Conservation (phyloP, 2,113 vertebrate species). For the Notothenia rossii region DNA sequence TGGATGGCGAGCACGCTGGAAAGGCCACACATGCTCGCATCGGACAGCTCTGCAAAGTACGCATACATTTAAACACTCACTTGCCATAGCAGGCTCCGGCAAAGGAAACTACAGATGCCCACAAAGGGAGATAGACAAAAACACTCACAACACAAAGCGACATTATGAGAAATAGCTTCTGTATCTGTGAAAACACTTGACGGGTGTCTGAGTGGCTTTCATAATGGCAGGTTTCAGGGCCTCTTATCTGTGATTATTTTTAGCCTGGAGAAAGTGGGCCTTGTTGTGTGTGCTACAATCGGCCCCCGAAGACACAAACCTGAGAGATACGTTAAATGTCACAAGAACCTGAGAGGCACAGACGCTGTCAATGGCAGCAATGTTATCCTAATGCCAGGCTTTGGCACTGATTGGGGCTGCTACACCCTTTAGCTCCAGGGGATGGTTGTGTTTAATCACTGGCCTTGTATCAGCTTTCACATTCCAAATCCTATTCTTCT, state of each 20-base stretch:
- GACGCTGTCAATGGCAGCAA: constrained; percentile 63
- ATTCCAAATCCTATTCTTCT: constrained; percentile 33
- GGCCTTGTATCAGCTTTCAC: constrained; percentile 41
- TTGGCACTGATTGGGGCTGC: constrained; percentile 51
- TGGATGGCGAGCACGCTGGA: constrained; percentile 95
- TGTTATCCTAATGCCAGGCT: constrained; percentile 69
- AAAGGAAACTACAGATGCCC: constrained; percentile 10
- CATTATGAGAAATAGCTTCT: constrained; percentile 50
- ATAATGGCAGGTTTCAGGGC: constrained; percentile 62
- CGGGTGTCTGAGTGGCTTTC: constrained; percentile 59
- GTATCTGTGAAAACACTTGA: constrained; percentile 63
- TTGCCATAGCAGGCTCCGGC: constrained; percentile 9
- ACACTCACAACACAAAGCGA: constrained; percentile 1
- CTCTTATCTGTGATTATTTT: constrained; percentile 74
- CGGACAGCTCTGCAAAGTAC: constrained; percentile 97
- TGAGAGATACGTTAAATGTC: constrained; percentile 80
- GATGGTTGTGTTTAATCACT: constrained; percentile 61
- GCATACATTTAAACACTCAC: constrained; percentile 19
- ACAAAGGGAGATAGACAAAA: constrained; percentile 39
- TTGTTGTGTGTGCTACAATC: constrained; percentile 60
- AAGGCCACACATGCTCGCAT: constrained; percentile 97
- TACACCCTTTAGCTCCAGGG: constrained; percentile 48
- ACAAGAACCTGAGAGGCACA: constrained; percentile 68
- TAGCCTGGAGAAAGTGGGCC: constrained; percentile 60
- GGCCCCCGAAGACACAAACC: constrained; percentile 62